These are phyloP conservation scores for Mormyrus hasselquistii DNA, from an alignment of 2,797 vertebrate species.

Conservation along the genomic window DNA sequence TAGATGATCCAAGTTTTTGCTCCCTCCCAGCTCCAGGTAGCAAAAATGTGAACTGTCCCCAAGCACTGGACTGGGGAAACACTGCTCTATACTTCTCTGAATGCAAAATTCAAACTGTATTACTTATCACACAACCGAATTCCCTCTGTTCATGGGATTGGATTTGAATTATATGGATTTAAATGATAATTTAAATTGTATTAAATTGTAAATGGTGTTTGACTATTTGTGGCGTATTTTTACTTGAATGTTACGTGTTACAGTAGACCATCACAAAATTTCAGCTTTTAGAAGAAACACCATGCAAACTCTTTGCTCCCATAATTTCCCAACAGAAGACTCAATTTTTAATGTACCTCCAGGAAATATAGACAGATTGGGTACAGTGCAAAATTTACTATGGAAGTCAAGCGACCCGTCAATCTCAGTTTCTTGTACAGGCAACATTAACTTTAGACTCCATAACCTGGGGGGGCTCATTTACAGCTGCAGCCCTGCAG, in stretches of 20 bases:
- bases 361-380: background rate
- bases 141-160: background rate
- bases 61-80: background rate
- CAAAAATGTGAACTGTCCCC: background rate
- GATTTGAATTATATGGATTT: background rate
- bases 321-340: background rate
- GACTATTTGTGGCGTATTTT: background rate
- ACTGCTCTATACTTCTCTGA: background rate
- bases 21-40: background rate
- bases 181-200: background rate
- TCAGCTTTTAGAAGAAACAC: background rate
- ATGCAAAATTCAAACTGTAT: background rate
- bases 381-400: conserved; percentile 1
- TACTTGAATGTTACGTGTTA: background rate
- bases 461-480: background rate
- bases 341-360: background rate
- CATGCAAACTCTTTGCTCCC: background rate
- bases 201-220: background rate
- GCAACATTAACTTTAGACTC: background rate
- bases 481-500: background rate
- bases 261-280: background rate
- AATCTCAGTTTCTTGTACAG: background rate
- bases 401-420: background rate
- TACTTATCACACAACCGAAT: background rate
- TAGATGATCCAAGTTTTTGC: background rate